phyloP scores from a whole-genome alignment of 30 jellyfish, hydroid and myxozoan genomes.

The Hydra vulgaris region DNA sequence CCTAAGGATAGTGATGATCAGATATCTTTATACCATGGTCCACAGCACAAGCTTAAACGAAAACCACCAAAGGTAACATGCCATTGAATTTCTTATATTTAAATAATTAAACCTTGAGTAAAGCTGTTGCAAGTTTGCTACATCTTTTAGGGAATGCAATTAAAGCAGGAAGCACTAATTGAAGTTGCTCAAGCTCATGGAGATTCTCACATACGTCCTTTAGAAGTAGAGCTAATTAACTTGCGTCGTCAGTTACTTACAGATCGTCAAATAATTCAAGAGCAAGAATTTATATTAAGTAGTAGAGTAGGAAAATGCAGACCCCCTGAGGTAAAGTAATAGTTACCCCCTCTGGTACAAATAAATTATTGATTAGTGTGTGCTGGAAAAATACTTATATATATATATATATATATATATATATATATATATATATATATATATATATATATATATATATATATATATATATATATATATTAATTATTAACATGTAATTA shows the following conservation, averaged over 20 bases:
- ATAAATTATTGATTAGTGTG: too few species aligned
- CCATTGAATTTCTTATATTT: background rate
- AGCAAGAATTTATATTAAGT: constrained; percentile 45
- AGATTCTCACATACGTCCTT: constrained; percentile 79
- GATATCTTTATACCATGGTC: constrained; percentile 54
- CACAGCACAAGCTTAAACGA: constrained; percentile 80
- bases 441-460: too few species aligned
- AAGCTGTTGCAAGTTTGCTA: background rate
- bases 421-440: too few species aligned
- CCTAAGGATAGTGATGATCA: constrained; percentile 74
- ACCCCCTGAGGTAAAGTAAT: constrained; percentile 91
- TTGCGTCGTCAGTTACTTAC: constrained; percentile 73
- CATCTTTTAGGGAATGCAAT: constrained; percentile 68
- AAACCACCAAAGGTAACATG: constrained; percentile 87
- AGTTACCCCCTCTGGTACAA: too few species aligned
- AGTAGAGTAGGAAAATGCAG: constrained; percentile 52
- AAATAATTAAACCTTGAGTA: background rate
- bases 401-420: too few species aligned
- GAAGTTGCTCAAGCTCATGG: constrained; percentile 86
- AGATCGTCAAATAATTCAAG: constrained; percentile 48
- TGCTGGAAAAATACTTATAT: background rate
- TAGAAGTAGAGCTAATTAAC: constrained; percentile 74
- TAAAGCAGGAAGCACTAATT: constrained; percentile 52
- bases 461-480: too few species aligned
- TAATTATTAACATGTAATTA: too few species aligned